A percentile compares a stretch with the other conserved stretches of the same genome.
Conservation (phyloP, 2,888 invertebrate species). For the Lepidocyrtinus sp. region DNA sequence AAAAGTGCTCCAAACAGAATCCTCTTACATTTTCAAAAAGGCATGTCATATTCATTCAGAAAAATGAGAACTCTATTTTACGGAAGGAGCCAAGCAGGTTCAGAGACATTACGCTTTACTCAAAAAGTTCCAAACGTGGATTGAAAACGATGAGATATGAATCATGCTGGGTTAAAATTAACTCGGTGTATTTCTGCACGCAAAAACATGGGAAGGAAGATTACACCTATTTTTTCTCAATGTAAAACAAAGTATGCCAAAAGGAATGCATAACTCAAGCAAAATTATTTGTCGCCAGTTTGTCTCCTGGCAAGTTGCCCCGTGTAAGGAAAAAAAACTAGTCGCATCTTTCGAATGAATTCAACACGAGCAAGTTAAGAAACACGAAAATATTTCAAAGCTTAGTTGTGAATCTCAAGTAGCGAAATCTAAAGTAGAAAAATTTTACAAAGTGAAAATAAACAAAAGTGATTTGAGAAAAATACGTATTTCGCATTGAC, state of each 20-base stretch:
- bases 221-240: constrained; percentile 2
- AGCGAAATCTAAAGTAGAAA: no score
- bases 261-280: constrained; percentile 32
- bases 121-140: not conserved
- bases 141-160: not conserved
- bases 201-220: not conserved
- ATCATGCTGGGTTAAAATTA: constrained; percentile 6
- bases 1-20: no score
- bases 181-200: not conserved
- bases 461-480: not conserved
- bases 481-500: no score
- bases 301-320: constrained; percentile 60
- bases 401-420: not conserved
- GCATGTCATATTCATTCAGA: constrained; percentile 2
- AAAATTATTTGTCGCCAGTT: constrained; percentile 56
- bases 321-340: constrained; percentile 6
- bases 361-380: constrained; percentile 5
- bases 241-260: constrained; percentile 18
- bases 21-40: no score
- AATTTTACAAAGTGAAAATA: not conserved
- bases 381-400: constrained; percentile 1
- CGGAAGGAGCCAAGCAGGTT: constrained; percentile 16
- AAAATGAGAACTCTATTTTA: not conserved
- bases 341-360: not conserved
- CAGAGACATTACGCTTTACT: not conserved